Base-by-base conservation (phyloP, 2,888 invertebrate genomes). In the Rotaria magnacalcarata region DNA sequence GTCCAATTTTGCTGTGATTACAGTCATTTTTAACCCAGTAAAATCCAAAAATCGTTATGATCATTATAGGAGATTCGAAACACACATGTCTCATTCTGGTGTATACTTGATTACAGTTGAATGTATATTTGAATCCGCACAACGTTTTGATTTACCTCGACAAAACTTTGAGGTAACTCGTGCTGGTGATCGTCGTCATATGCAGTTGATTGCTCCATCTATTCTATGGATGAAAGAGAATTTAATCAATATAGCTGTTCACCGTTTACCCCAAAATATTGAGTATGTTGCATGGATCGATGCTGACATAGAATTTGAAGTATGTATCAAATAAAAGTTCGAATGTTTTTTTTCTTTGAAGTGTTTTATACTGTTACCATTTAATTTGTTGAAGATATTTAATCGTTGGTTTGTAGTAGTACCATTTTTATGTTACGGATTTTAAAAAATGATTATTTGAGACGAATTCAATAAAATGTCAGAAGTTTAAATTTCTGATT, bases 171-270 rank as follows among this genome's bases (percentile, higher is more conserved):
- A 80, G n/a, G 11, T 80, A 8, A 80, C 43, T n/a, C 8, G 19
- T 47, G 10, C n/a, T 47, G 10, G 5, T 80, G 47, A 80, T 47
- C 8, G 24, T 4, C 47, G 5, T 43, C 80, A 43, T 80, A 10
- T 80, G 11, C 80, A 21, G 47, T 0, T 80, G 24, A 1, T 11
- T 41, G 80, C 80, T 47, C 80, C 80, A 47, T 80, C 80, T 43
- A 80, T 80, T n/a, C 4, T 80, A 14, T 80, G 80, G 80, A 14
- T 80, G 80, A 80, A 80, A 47, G 80, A 80, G n/a, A 80, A 80
- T 47, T 80, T 80, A 47, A 80, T 80, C 43, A 80, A 80, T 80
- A 21, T 80, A 47, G 80, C 80, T 47, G 8, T 80, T 43, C 19
- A 21, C 10, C 24, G n/a, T 19, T 43, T 80, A 47, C 80, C 80